These are phyloP conservation scores for Nannoperca obscura DNA, from an alignment of 2,797 vertebrate species.

Conservation along the genomic window DNA sequence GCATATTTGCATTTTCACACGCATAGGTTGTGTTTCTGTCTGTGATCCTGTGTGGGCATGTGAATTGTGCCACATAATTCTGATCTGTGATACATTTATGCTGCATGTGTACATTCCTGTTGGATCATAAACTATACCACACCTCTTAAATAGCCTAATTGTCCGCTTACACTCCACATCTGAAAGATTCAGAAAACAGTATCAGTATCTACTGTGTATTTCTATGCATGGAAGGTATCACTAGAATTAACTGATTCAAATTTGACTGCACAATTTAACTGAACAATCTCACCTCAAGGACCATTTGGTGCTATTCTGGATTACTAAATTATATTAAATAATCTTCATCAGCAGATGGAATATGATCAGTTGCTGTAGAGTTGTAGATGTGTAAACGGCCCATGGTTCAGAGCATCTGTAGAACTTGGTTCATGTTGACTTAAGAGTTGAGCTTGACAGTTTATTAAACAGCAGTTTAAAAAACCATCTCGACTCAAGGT, in stretches of 20 bases:
- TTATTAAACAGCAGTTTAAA: not conserved
- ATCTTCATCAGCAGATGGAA: not conserved
- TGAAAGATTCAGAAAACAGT: not conserved
- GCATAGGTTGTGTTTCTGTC: not conserved
- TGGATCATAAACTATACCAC: constrained; percentile 15
- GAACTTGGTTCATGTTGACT: not conserved
- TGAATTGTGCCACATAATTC: constrained; percentile 2
- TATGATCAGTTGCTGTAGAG: not conserved
- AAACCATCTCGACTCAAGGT: not conserved
- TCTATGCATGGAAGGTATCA: constrained; percentile 6
- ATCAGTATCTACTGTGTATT: constrained; percentile 1
- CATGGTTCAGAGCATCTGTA: not conserved
- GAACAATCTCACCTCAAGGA: not conserved
- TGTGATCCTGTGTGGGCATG: constrained; percentile 3
- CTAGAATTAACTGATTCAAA: constrained; percentile 5
- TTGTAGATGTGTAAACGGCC: not conserved
- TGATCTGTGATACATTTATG: constrained; percentile 24
- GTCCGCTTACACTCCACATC: constrained; percentile 33
- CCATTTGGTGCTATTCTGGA: not conserved
- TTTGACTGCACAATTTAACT: not conserved
- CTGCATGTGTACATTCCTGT: not conserved
- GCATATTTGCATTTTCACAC: constrained; percentile 21
- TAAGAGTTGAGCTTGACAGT: not conserved
- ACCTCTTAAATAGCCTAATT: constrained; percentile 43
- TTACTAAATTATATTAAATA: not conserved